A percentile compares a stretch with the other conserved stretches of the same genome.
These are phyloP conservation scores for Dipodomys stephensi DNA, from an alignment of 2,113 vertebrate species.

Conservation along the genomic window DNA sequence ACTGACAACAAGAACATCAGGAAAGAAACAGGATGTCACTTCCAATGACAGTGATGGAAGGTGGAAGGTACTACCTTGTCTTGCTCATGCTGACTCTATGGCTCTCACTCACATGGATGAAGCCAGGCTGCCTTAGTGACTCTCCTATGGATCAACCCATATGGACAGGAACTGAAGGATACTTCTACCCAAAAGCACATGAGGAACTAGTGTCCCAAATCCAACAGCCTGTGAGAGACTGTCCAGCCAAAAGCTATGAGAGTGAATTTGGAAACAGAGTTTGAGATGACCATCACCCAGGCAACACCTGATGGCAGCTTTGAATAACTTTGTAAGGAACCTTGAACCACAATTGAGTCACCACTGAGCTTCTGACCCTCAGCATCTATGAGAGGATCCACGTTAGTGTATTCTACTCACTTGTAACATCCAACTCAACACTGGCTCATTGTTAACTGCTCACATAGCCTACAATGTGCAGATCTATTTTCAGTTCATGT, in stretches of 20 bases:
- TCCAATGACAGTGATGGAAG: neutral
- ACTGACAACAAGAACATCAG: neutral
- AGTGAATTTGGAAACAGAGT: neutral
- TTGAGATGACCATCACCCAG: too few species aligned
- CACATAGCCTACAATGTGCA: neutral
- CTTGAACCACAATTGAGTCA: neutral
- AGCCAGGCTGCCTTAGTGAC: neutral
- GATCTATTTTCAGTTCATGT: neutral
- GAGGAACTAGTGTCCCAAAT: neutral
- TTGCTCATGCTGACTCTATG: neutral
- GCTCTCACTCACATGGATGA: neutral
- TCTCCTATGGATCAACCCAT: neutral
- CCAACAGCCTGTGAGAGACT: too few species aligned
- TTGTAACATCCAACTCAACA: neutral
- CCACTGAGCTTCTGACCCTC: neutral
- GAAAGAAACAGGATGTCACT: fast-evolving
- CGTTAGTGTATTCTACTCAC: neutral
- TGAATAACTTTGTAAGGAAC: neutral
- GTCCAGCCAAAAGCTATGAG: neutral
- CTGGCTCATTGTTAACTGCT: neutral
- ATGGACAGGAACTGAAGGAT: neutral
- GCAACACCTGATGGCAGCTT: neutral
- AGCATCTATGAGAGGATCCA: neutral
- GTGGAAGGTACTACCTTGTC: neutral
- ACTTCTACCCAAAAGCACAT: neutral